Evolutionary conservation across 1,140 invertebrate genomes (phyloP).

Genomic region (Drosophila carrolli): DNA sequence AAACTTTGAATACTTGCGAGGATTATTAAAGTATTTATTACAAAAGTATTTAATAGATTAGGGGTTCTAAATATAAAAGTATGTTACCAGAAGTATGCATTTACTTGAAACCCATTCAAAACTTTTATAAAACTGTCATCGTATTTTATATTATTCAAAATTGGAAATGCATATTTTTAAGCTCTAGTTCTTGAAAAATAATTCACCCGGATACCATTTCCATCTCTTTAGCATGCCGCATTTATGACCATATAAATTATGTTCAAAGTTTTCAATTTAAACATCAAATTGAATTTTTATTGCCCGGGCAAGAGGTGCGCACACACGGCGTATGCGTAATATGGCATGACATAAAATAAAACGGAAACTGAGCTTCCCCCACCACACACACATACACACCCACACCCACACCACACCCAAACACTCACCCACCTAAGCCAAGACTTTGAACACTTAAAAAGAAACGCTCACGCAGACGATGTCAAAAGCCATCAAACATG

Average conservation of each 20-base stretch:
- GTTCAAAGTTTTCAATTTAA: conserved; percentile 75
- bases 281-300: conserved; percentile 80
- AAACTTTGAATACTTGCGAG: conserved; percentile 32
- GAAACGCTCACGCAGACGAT: conserved; percentile 53
- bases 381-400: background rate
- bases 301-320: conserved; percentile 38
- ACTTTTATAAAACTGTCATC: too few relatives aligned
- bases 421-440: conserved; percentile 30
- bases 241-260: conserved; percentile 49
- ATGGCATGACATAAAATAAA: conserved; percentile 64
- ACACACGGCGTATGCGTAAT: conserved; percentile 65
- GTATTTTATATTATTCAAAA: too few relatives aligned
- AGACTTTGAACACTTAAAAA: conserved; percentile 52
- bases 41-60: background rate
- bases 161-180: background rate
- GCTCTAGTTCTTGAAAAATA: background rate
- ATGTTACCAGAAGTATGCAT: too few relatives aligned
- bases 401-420: conserved; percentile 3
- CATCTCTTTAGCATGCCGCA: conserved; percentile 35
- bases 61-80: background rate
- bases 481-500: conserved; percentile 79
- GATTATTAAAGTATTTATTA: conserved; percentile 6
- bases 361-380: conserved; percentile 12
- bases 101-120: too few relatives aligned
- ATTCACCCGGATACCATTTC: background rate